Percentiles rank a stretch among this genome's conserved stretches.
phyloP scores from a whole-genome alignment of 2,888 invertebrate genomes.

The Caenorhabditis virilis region DNA sequence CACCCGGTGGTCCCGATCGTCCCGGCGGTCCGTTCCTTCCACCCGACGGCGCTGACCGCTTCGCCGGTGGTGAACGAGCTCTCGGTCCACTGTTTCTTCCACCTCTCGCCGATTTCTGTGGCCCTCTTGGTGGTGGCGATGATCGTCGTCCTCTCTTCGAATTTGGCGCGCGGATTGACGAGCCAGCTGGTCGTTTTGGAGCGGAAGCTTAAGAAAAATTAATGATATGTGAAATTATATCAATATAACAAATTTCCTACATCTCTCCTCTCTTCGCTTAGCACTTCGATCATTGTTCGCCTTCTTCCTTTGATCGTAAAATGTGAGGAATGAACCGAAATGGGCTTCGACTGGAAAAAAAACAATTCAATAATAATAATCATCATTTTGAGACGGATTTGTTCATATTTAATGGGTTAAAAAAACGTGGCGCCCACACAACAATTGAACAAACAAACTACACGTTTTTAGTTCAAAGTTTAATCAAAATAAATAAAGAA shows the following conservation, averaged over 20 bases:
- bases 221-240: too few relatives aligned
- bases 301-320: slow-evolving; percentile 30
- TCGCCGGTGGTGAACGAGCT: not conserved
- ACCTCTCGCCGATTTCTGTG: slow-evolving; percentile 11
- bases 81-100: slow-evolving; percentile 4
- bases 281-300: slow-evolving; percentile 9
- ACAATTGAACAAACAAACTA: slow-evolving; percentile 10
- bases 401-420: not conserved
- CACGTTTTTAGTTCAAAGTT: too few relatives aligned
- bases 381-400: too few relatives aligned
- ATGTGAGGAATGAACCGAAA: slow-evolving; percentile 38
- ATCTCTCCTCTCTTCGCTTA: not conserved
- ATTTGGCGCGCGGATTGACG: slow-evolving; percentile 26
- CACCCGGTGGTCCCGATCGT: slow-evolving; percentile 1
- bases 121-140: slow-evolving; percentile 13
- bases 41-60: not conserved
- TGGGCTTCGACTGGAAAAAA: slow-evolving; percentile 44
- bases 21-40: too few relatives aligned
- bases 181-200: slow-evolving; percentile 26
- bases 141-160: slow-evolving; percentile 11
- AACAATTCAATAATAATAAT: too few relatives aligned
- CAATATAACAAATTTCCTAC: slow-evolving; percentile 2
- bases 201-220: too few relatives aligned
- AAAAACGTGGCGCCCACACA: slow-evolving; percentile 8
- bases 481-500: too few relatives aligned